These are phyloP conservation scores for Cavia aperea DNA, from an alignment of 2,113 vertebrate species.

Conservation along the genomic window DNA sequence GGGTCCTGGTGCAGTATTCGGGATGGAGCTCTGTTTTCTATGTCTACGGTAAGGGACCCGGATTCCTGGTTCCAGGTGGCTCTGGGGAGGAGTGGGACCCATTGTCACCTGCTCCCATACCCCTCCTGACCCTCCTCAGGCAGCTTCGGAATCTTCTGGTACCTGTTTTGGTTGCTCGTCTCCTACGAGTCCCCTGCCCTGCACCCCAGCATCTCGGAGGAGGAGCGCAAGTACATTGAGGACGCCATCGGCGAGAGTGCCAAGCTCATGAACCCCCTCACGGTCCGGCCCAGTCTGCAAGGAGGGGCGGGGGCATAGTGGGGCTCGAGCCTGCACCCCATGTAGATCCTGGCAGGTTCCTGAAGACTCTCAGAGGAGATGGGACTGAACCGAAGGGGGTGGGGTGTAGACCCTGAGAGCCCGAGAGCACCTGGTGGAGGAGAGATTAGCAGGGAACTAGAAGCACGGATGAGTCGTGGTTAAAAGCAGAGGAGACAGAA, in stretches of 20 bases:
- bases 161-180: constrained; percentile 77
- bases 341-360: background rate
- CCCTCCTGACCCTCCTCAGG: constrained; percentile 54
- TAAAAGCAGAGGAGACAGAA: background rate
- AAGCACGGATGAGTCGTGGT: background rate
- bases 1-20: constrained; percentile 88
- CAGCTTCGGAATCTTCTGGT: constrained; percentile 79
- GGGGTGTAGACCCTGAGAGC: background rate
- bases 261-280: constrained; percentile 75
- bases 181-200: constrained; percentile 76
- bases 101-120: background rate
- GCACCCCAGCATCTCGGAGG: constrained; percentile 77
- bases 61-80: background rate
- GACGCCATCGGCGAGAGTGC: constrained; percentile 76
- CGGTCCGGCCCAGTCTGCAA: constrained; percentile 50
- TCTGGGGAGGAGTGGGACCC: background rate
- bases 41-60: constrained; percentile 81
- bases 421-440: fast-evolving
- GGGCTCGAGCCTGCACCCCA: background rate
- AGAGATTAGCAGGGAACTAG: background rate
- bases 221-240: constrained; percentile 77
- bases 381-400: fast-evolving
- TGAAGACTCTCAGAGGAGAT: background rate
- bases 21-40: constrained; percentile 93
- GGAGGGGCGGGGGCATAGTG: background rate